Base-by-base conservation (phyloP, 2,113 vertebrate species). In the Alethe diademata region DNA sequence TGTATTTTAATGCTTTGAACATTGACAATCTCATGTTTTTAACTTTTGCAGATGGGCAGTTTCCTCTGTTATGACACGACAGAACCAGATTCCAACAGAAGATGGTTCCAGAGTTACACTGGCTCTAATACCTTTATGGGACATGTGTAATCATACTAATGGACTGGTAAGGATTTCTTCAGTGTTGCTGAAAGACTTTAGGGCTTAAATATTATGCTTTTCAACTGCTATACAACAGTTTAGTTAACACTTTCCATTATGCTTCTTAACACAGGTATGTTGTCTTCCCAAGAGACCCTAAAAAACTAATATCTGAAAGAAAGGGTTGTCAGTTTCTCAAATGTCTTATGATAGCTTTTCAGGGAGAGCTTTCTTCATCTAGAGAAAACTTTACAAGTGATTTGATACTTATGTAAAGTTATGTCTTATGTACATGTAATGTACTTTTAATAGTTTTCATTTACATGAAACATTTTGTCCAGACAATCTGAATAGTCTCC, bases 101-200 rank as follows among this genome's bases (percentile, higher is more conserved):
- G 99, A 99, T 7, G 99, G 99, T 67, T 99, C 98, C 92, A 98
- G 98, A 51, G 98, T 99, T 96, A 99, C 99, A 25, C 97, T 99
- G 97, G 99, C 99, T 48, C 98, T 99, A 40, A 99, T 99, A 96
- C 99, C 99, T 17, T 96, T 99, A 15, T 99, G 99, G 99, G 99
- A 99, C 97, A 99, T 99, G 99, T 99, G 99, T 90, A 99, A 99
- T 97, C 99, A 99, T 97, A 99, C 98, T 88, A 99, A 99, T 18
- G 99, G 99, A 92, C 98, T 99, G 99, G 99, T 99, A 97, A 98
- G 96, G 45, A 81, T 86, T 92, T 78, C 56, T 81, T 88, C 25
- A 45, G 50, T 72, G 60, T 58, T 71, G 71, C 25, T 93, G 61
- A 80, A 90, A 78, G 60, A 45, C 42, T 73, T 88, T 82, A 70